phyloP scores from a whole-genome alignment of 2,888 invertebrate species.

The Netelia fuscicornis region DNA sequence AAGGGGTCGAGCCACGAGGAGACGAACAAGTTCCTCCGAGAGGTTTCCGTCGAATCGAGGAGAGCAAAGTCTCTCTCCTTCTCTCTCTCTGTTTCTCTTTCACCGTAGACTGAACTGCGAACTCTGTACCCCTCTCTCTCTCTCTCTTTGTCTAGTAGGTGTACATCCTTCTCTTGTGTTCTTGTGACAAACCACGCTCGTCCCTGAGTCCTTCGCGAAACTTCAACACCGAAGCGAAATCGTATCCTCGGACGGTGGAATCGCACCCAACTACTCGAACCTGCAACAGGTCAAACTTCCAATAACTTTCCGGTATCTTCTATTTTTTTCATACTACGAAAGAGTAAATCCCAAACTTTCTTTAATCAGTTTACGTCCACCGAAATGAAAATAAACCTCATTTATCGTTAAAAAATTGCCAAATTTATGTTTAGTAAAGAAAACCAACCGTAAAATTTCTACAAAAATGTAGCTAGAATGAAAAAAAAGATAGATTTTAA shows the following conservation, averaged over 20 bases:
- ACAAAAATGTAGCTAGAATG: no score
- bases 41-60: conserved; percentile 38
- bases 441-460: no score
- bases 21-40: conserved; percentile 54
- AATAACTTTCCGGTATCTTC: no score
- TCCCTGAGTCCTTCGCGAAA: conserved; percentile 27
- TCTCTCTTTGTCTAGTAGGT: background rate
- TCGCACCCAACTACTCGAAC: conserved; percentile 1
- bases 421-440: no score
- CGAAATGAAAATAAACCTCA: no score
- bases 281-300: conserved; percentile 51
- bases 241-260: conserved; percentile 17
- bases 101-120: conserved; percentile 17
- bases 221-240: conserved; percentile 41
- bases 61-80: conserved; percentile 16
- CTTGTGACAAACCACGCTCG: conserved; percentile 38
- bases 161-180: conserved; percentile 26
- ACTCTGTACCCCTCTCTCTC: background rate
- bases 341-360: no score
- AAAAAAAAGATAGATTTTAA: background rate
- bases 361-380: no score
- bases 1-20: conserved; percentile 38
- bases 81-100: background rate
- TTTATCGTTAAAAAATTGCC: no score
- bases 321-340: no score